phyloP scores from a whole-genome alignment of 1,140 invertebrate species.

The Bombus waltoni region DNA sequence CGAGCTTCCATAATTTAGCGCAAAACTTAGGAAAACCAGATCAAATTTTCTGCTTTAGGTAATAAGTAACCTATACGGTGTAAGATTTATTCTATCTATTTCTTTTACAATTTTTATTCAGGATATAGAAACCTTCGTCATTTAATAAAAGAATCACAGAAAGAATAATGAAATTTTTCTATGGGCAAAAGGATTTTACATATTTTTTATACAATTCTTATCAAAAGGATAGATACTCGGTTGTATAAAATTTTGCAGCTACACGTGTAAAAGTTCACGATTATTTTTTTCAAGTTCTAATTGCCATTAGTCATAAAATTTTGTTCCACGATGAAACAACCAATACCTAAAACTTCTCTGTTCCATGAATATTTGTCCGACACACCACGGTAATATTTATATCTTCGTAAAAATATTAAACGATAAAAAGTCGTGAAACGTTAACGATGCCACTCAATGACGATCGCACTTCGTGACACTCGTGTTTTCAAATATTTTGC shows the following conservation, averaged over 20 bases:
- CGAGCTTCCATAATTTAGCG: not conserved
- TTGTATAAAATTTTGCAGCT: not conserved
- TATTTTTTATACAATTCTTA: too few species aligned
- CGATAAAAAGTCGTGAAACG: not conserved
- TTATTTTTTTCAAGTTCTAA: not conserved
- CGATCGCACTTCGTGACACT: too few species aligned
- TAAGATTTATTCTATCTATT: not conserved
- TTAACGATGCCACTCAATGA: too few species aligned
- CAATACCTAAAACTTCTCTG: too few species aligned
- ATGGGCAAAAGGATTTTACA: too few species aligned
- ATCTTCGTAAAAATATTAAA: not conserved
- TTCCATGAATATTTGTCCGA: not conserved
- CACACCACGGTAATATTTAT: not conserved
- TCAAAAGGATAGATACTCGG: not conserved
- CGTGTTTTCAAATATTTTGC: not conserved
- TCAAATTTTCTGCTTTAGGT: not conserved
- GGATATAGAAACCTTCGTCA: not conserved
- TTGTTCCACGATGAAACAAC: too few species aligned
- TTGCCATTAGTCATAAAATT: too few species aligned
- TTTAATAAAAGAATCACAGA: not conserved
- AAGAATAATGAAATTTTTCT: too few species aligned
- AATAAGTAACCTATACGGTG: too few species aligned
- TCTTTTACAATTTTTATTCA: not conserved
- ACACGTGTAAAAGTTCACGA: not conserved
- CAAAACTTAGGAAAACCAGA: not conserved